A percentile compares a stretch with the other conserved stretches of the same genome.
These are phyloP conservation scores for Andrena chrysosceles DNA, from an alignment of 2,888 invertebrate genomes.

Conservation along the genomic window DNA sequence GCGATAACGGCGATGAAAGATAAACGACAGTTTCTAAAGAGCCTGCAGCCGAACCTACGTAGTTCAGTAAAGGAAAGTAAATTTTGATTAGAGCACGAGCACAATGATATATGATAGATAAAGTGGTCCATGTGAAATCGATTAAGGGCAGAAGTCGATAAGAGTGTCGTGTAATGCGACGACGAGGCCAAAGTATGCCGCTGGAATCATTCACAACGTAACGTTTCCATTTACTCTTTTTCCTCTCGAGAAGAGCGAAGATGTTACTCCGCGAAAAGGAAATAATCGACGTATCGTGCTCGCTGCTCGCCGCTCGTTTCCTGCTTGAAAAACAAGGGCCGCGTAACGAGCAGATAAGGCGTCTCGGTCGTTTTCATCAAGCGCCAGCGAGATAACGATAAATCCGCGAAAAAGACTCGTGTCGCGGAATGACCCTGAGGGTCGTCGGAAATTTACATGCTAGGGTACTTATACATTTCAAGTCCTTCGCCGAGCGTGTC, in stretches of 20 bases:
- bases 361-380: not conserved
- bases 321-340: not conserved
- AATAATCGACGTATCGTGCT: not conserved
- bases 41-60: not conserved
- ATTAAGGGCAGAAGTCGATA: not conserved
- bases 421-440: not conserved
- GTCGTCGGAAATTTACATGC: conserved; percentile 20
- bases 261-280: not conserved
- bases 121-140: not conserved
- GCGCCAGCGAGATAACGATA: not conserved
- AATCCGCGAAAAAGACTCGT: not conserved
- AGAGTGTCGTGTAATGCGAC: not conserved
- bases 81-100: not conserved
- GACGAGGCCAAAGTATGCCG: not conserved
- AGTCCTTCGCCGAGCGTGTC: not conserved
- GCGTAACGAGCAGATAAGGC: conserved; percentile 8
- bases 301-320: not conserved
- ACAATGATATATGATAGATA: too few relatives aligned
- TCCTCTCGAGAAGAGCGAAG: too few relatives aligned
- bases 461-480: not conserved
- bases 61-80: not conserved
- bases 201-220: not conserved
- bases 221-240: not conserved
- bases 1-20: conserved; percentile 1
- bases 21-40: not conserved